Base-by-base conservation (phyloP, 2,797 vertebrate species). In the Protonibea diacanthus region DNA sequence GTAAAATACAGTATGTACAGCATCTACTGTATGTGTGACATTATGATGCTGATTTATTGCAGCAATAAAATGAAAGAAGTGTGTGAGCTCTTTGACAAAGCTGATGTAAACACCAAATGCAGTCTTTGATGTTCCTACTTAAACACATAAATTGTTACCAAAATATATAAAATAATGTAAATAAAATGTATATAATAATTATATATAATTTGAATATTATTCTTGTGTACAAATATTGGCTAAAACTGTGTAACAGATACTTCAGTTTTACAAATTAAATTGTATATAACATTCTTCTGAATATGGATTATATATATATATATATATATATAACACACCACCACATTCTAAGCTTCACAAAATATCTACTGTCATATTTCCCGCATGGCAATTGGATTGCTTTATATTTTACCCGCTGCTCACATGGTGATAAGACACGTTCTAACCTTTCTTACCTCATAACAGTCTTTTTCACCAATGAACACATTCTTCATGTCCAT, bases 401-500 rank as follows among this genome's bases (percentile, higher is more conserved):
- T 27, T 12, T 57, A 7, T 47, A n/a, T 33, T 58, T 33, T 45
- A 47, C 9, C 9, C 1, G 21, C 33, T 66, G 33, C 33, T 44
- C 3, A 44, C 42, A 9, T 38, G 33, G 33, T 38, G 33, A 38
- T 38, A 8, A 38, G 25, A 6, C 27, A 44, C 38, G 13, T 61
- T 55, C 3, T 29, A 8, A 9, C 9, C 42, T 42, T 47, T 79
- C 90, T 94, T 91, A 99, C 97, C 96, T 98, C 94, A 21, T 95
- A 96, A 70, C n/a, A 90, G 51, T 96, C 90, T 55, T 51, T 67
- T 38, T 94, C 95, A 25, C 94, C 87, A 13, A 96, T n/a, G 53
- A 96, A 96, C 51, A 97, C 84, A 11, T 96, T 91, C 20, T 95
- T 94, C 27, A 97, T 86, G 53, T 97, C 92, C 83, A 97, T 88